Percentiles rank a stretch among this genome's conserved stretches.
Conservation (phyloP, 1,140 invertebrate species). For the Brachionus koreanus region DNA sequence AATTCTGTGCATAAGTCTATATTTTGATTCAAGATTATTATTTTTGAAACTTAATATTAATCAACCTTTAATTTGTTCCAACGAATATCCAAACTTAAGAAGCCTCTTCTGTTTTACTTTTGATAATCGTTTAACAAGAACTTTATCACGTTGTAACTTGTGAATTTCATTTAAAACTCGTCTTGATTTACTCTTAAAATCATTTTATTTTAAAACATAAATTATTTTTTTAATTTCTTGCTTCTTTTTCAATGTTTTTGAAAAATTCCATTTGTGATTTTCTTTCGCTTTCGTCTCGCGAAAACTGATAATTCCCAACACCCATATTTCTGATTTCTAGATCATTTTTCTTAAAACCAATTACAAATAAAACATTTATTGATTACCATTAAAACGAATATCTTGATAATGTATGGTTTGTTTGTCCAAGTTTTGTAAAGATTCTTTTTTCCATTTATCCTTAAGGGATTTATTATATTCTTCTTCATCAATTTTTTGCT, state of each 20-base stretch:
- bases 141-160: constrained; percentile 13
- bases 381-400: constrained; percentile 23
- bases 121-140: background rate
- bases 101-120: constrained; percentile 37
- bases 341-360: background rate
- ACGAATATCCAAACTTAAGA: constrained; percentile 19
- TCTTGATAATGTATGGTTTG: constrained; percentile 36
- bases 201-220: background rate
- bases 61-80: constrained; percentile 20
- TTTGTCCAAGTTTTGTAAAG: constrained; percentile 24
- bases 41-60: background rate
- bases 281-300: background rate
- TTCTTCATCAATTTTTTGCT: constrained; percentile 19
- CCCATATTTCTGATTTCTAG: constrained; percentile 42
- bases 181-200: constrained; percentile 32
- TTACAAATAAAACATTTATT: background rate
- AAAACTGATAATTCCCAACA: constrained; percentile 43
- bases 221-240: background rate
- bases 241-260: constrained; percentile 40
- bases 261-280: constrained; percentile 44
- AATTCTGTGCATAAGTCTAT: background rate
- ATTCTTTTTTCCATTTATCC: constrained; percentile 36
- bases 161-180: constrained; percentile 36
- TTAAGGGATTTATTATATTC: constrained; percentile 12
- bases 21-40: background rate